Base-by-base conservation (phyloP, 2,888 invertebrate species). In the Drosophila birchii region DNA sequence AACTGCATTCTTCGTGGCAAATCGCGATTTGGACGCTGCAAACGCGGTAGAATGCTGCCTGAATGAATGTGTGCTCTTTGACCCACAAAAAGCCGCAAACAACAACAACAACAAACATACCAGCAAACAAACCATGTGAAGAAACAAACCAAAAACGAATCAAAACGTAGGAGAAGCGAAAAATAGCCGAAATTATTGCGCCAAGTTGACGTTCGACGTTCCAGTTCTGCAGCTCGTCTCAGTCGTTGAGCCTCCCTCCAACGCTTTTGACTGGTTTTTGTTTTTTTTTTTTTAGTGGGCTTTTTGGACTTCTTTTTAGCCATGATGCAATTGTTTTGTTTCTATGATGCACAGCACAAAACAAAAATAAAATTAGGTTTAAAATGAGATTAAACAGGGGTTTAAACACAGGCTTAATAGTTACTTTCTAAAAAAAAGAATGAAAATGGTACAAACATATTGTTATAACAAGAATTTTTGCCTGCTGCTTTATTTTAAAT, bases 271-370 rank as follows among this genome's bases (percentile, higher is more conserved):
- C 86, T 85, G 87, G 82, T 85, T 85, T 81, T 23, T 23, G 23
- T 23, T 66, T 34, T 57, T 3, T 18, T 23, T 66, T 34, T 57
- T 3, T 18, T 18, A 7, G 29, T 29, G 7, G 32, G 26, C 45
- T 45, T 26, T 29, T 29, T 45, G 20, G 18, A 5, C 32, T 32
- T 49, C 14, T 18, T 4, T 49, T 7, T 20, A 32, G 59, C 58
- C 80, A 78, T 85, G 87, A 85, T 85, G 84, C 84, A 85, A 85
- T 82, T 81, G 73, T 76, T 81, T 72, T 60, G 75, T 56, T 61
- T 60, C 32, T 41, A 23, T 23, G 16, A 23, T 23, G 16, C 60
- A 60, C 60, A 8, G 14, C 18, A 5, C 14, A 14, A 32, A 47
- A 29, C 5, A 45, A 16, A 3, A 1, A 1, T 1, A 3, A 20